These are phyloP conservation scores for Climacteris rufus DNA, from an alignment of 2,113 vertebrate genomes.

Conservation along the genomic window DNA sequence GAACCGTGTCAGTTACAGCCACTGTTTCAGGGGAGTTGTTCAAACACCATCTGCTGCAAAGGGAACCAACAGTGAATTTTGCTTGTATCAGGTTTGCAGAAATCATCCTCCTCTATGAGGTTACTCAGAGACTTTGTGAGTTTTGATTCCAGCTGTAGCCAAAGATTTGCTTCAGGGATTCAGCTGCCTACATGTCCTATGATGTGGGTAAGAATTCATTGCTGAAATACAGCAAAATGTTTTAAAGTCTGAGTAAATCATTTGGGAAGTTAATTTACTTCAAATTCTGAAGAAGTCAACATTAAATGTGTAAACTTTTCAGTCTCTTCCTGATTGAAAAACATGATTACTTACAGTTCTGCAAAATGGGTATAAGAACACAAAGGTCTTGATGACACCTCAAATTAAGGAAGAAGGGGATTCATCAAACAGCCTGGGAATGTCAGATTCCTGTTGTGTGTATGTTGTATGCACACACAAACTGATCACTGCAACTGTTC, in stretches of 20 bases:
- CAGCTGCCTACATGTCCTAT: not conserved
- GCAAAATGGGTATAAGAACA: not conserved
- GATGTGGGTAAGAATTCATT: not conserved
- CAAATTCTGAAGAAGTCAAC: not conserved
- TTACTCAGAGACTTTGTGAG: not conserved
- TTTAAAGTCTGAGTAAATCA: not conserved
- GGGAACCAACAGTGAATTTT: not conserved
- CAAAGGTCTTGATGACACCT: not conserved
- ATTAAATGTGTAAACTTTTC: not conserved
- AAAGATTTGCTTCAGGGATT: not conserved
- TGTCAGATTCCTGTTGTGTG: not conserved
- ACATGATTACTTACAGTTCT: not conserved
- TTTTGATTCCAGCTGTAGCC: not conserved
- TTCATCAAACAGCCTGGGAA: not conserved
- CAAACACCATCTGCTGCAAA: not conserved
- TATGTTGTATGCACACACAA: not conserved
- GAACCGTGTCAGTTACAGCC: not conserved
- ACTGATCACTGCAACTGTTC: not conserved
- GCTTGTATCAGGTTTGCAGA: not conserved
- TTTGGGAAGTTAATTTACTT: not conserved
- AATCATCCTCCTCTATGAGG: not conserved
- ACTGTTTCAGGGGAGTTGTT: not conserved
- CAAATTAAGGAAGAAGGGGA: not conserved
- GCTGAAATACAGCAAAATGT: not conserved
- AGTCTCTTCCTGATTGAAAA: not conserved